A percentile compares a stretch with the other conserved stretches of the same genome.
Conservation (phyloP, 2,888 invertebrate species). For the Nysson spinosus region DNA sequence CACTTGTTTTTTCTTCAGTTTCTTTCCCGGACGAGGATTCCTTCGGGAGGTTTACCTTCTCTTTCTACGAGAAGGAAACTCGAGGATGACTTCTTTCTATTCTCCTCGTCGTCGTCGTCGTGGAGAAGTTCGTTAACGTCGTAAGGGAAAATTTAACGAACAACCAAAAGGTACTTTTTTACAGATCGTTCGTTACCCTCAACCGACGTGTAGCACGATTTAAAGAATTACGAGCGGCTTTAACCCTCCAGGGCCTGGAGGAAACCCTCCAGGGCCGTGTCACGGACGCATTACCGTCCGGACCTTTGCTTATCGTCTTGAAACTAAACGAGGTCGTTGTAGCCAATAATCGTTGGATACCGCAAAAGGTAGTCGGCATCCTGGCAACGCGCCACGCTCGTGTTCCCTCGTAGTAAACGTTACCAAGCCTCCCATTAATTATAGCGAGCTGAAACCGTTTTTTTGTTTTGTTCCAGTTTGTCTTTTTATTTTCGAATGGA, state of each 20-base stretch:
- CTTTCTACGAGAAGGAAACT: conserved; percentile 9
- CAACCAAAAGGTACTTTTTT: conserved; percentile 4
- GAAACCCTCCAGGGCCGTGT: conserved; percentile 32
- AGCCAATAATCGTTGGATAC: conserved; percentile 4
- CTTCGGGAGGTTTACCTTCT: conserved; percentile 17
- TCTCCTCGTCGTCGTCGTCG: neutral
- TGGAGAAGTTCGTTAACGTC: conserved; percentile 33
- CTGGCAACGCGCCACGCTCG: conserved; percentile 23
- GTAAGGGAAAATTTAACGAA: conserved; percentile 40
- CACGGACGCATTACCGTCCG: conserved; percentile 34
- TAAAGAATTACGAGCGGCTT: no score
- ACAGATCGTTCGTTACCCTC: neutral
- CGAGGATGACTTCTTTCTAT: neutral
- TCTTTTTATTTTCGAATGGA: no score
- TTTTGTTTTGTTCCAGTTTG: no score
- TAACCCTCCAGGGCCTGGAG: conserved; percentile 3
- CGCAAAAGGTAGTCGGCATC: neutral
- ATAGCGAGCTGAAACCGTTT: neutral
- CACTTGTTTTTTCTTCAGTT: neutral
- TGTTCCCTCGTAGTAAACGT: neutral
- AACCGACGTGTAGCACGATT: no score
- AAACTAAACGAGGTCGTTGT: conserved; percentile 22
- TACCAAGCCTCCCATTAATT: conserved; percentile 1
- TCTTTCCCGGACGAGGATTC: conserved; percentile 8
- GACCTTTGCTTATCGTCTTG: conserved; percentile 21